phyloP scores from a whole-genome alignment of 2,797 vertebrate genomes.

The Platyrinchus mystaceus region DNA sequence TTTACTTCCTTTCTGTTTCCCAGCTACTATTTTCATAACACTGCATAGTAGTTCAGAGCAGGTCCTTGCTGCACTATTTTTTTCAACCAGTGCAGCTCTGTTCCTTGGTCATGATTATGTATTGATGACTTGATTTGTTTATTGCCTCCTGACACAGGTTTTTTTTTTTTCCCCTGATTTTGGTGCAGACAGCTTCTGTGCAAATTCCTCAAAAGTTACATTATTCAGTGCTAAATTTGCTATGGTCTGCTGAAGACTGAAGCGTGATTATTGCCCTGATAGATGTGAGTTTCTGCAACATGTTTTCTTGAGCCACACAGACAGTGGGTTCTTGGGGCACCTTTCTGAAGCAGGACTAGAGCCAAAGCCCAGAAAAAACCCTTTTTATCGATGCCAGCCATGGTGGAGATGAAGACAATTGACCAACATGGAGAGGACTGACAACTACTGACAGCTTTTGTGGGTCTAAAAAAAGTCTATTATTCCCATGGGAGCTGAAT shows the following conservation, averaged over 20 bases:
- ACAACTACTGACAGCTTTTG: background rate
- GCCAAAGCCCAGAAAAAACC: background rate
- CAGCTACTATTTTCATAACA: constrained; percentile 60
- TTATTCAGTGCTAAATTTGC: constrained; percentile 42
- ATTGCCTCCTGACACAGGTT: background rate
- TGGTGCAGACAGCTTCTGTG: background rate
- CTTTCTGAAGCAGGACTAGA: background rate
- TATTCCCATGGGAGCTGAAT: background rate
- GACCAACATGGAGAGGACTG: background rate
- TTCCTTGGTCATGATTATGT: constrained; percentile 16
- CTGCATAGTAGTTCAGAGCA: constrained; percentile 46
- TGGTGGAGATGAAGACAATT: background rate
- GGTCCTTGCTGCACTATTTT: background rate
- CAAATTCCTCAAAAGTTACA: background rate
- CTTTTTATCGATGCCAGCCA: background rate
- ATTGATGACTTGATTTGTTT: background rate
- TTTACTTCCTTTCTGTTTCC: constrained; percentile 60
- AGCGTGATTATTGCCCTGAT: background rate
- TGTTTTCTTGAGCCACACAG: fast-evolving
- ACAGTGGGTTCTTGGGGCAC: background rate
- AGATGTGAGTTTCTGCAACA: background rate
- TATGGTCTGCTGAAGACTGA: background rate
- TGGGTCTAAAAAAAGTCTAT: background rate
- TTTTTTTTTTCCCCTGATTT: background rate
- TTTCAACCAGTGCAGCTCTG: background rate